phyloP scores from a whole-genome alignment of 2,797 vertebrate species.

The Hafferia zeledoni region DNA sequence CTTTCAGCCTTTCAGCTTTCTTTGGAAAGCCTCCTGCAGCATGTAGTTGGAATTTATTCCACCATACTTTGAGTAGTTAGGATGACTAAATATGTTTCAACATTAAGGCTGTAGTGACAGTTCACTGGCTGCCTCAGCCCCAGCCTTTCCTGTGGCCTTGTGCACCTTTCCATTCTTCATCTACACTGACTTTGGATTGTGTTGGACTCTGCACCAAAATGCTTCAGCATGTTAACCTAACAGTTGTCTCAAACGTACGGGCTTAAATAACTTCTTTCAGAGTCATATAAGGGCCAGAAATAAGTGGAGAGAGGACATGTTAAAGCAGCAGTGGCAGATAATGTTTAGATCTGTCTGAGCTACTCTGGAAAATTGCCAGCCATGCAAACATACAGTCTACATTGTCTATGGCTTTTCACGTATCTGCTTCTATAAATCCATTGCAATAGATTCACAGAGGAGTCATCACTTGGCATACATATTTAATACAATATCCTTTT shows the following conservation, averaged over 20 bases:
- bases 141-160: neutral
- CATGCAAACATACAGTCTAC: neutral
- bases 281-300: neutral
- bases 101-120: neutral
- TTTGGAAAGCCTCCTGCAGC: neutral
- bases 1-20: neutral
- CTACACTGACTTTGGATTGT: fast-evolving
- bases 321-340: neutral
- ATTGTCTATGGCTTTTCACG: neutral
- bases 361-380: neutral
- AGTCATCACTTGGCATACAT: neutral
- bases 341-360: neutral
- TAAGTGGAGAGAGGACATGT: neutral
- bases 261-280: neutral
- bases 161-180: neutral
- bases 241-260: neutral
- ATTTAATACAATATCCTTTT: neutral
- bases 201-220: neutral
- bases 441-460: neutral
- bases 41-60: neutral
- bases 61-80: neutral
- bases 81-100: neutral
- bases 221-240: neutral
- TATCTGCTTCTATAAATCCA: neutral
- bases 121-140: neutral